phyloP scores from a whole-genome alignment of 2,113 vertebrate species.

The Lathamus discolor region DNA sequence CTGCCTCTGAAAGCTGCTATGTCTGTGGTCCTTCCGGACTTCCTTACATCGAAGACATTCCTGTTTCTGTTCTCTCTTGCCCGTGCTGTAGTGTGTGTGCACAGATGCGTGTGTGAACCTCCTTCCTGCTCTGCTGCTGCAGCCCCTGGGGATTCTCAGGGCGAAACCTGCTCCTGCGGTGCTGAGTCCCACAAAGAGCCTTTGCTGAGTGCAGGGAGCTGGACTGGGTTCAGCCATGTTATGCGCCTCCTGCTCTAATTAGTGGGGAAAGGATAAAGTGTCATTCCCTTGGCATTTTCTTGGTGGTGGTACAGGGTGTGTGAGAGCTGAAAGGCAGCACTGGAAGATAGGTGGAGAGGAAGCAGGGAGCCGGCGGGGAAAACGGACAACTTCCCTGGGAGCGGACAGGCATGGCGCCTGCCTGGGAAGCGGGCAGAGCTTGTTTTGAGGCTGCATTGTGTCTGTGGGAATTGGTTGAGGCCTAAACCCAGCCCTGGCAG shows the following conservation, averaged over 20 bases:
- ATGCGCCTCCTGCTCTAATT: not conserved
- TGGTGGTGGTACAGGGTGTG: not conserved
- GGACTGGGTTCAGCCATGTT: not conserved
- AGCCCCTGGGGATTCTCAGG: not conserved
- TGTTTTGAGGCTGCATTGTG: constrained; percentile 41
- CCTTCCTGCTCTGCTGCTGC: not conserved
- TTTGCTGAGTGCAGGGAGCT: not conserved
- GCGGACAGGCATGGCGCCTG: not conserved
- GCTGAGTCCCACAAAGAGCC: not conserved
- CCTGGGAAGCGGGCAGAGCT: constrained; percentile 26
- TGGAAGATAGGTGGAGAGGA: not conserved
- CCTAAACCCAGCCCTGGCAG: constrained; percentile 58
- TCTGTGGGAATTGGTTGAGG: constrained; percentile 54
- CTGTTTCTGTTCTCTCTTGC: constrained; percentile 57
- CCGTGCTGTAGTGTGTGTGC: not conserved
- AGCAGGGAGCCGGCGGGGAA: not conserved
- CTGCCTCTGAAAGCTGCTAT: not conserved
- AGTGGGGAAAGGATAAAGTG: not conserved
- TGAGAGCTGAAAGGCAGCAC: not conserved
- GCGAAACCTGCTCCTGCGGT: not conserved
- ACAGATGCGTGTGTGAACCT: not conserved
- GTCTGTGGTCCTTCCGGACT: constrained; percentile 49
- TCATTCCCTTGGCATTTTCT: not conserved
- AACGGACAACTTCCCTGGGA: not conserved
- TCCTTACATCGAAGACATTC: constrained; percentile 33